Conservation (phyloP, 2,888 invertebrate species). For the Dorcus parallelipipedus region DNA sequence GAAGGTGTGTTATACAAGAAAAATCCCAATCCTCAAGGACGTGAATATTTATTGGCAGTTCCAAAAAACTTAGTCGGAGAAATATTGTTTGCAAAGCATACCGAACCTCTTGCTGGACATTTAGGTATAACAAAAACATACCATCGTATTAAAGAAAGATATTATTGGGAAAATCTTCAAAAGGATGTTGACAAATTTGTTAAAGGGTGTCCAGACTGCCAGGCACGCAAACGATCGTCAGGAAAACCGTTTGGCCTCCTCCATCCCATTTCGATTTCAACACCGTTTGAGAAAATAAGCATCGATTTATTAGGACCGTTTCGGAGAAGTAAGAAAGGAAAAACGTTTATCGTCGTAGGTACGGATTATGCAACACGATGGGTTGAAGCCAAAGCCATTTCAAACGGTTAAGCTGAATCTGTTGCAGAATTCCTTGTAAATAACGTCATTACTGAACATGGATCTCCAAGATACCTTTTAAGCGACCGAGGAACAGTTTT, state of each 20-base stretch:
- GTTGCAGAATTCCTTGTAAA: slow-evolving; percentile 3
- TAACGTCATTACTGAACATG: background rate
- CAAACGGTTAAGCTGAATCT: slow-evolving; percentile 9
- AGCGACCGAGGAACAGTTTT: background rate
- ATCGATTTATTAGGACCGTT: slow-evolving; percentile 14
- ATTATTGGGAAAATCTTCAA: no score
- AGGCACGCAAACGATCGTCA: no score
- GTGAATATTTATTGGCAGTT: no score
- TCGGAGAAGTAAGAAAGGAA: background rate
- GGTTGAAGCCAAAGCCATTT: slow-evolving; percentile 11
- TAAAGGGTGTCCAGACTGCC: slow-evolving; percentile 22
- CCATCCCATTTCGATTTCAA: no score
- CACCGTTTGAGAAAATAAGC: slow-evolving; percentile 13
- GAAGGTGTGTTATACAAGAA: no score
- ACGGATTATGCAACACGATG: slow-evolving; percentile 31
- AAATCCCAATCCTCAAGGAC: no score
- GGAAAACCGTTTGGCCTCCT: no score
- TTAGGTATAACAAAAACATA: no score
- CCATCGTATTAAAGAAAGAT: no score
- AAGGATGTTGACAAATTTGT: slow-evolving; percentile 21
- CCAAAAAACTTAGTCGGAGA: no score
- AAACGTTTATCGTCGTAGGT: slow-evolving; percentile 15
- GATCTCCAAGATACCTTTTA: background rate
- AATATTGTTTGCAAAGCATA: no score
- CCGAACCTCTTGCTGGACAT: no score